These are phyloP conservation scores for human DNA, from an alignment of 2,113 vertebrate species.

Conservation along the genomic window GRCh38 chr11:96595501-96596000, in stretches of 20 bases:
- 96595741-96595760: not conserved
- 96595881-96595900: not conserved
- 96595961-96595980: not conserved
- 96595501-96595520: not conserved
- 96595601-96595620: not conserved
- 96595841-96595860: not conserved
- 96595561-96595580: not conserved
- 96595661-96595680: not conserved
- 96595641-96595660: not conserved
- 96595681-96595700: not conserved
- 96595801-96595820: not conserved
- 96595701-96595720: not conserved
- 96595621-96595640: not conserved
- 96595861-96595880: not conserved
- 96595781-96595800: not conserved
- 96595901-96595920: not conserved
- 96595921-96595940: not conserved
- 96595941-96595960: not conserved
- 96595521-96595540: not conserved
- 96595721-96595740: not conserved
- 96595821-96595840: not conserved
- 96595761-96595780: not conserved
- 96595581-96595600: not conserved
- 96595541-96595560: not conserved
- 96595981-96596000: not conserved